Percentiles rank a stretch among this genome's conserved stretches.
phyloP scores from a whole-genome alignment of 2,888 invertebrate genomes.

The Buathra laborator region DNA sequence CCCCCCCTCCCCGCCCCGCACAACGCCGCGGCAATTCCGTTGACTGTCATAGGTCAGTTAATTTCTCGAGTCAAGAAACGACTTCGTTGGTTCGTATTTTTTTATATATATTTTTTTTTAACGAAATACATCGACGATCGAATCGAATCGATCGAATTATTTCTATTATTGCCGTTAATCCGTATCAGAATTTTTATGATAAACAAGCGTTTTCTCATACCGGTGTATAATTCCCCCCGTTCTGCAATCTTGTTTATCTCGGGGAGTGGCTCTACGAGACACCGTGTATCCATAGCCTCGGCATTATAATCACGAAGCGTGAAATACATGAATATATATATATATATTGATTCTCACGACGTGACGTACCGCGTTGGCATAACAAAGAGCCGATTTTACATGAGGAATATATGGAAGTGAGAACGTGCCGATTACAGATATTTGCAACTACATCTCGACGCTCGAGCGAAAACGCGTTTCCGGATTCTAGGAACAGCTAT shows the following conservation, averaged over 20 bases:
- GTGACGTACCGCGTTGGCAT: background rate
- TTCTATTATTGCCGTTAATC: too few relatives aligned
- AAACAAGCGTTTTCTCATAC: background rate
- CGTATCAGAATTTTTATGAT: too few relatives aligned
- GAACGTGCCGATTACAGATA: constrained; percentile 14
- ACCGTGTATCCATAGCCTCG: constrained; percentile 5
- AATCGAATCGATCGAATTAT: too few relatives aligned
- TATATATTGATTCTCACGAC: background rate
- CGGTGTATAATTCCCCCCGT: background rate
- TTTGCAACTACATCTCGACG: constrained; percentile 21
- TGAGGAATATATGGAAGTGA: background rate
- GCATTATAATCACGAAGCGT: constrained; percentile 2
- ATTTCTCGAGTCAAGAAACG: background rate
- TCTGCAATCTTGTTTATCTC: background rate
- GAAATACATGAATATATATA: background rate
- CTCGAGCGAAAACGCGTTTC: background rate
- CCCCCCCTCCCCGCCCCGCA: too few relatives aligned
- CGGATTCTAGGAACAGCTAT: background rate
- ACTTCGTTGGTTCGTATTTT: too few relatives aligned
- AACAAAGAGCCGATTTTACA: constrained; percentile 12
- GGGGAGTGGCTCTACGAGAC: background rate
- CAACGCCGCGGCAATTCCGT: background rate
- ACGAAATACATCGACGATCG: too few relatives aligned
- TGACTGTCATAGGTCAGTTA: constrained; percentile 4
- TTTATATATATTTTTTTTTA: too few relatives aligned